Conservation (phyloP, 1,140 invertebrate genomes). For the Drosophila bifasciata region DNA sequence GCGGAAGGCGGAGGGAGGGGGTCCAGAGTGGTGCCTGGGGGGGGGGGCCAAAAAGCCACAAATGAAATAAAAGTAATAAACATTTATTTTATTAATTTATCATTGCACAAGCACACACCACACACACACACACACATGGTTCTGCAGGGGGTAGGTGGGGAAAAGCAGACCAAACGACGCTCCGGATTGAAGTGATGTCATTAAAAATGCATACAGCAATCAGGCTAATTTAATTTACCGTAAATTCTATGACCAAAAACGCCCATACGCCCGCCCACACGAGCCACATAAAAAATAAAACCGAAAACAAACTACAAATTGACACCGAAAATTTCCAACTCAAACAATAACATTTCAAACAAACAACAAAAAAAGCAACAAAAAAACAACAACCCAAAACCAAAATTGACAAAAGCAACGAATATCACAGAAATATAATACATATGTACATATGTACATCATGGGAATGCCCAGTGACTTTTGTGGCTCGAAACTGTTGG, state of each 20-base stretch:
- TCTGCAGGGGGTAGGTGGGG: neutral
- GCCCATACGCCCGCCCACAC: neutral
- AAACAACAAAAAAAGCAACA: conserved; percentile 1
- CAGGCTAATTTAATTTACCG: conserved; percentile 66
- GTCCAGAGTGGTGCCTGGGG: neutral
- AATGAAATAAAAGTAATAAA: conserved; percentile 69
- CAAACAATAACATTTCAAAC: conserved; percentile 1
- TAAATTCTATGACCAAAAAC: conserved; percentile 34
- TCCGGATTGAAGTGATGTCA: conserved; percentile 43
- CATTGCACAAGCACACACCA: conserved; percentile 26
- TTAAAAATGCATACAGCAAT: conserved; percentile 71
- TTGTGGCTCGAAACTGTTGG: no score
- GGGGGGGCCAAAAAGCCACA: neutral
- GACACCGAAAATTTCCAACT: conserved; percentile 12
- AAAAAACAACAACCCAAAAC: neutral
- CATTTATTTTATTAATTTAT: conserved; percentile 74
- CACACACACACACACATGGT: conserved; percentile 7
- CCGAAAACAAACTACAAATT: conserved; percentile 14
- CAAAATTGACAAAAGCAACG: neutral
- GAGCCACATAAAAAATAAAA: conserved; percentile 8
- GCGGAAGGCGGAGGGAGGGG: no score
- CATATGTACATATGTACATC: no score
- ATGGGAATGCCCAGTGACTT: no score
- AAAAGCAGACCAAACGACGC: neutral
- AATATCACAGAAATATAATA: no score